Evolutionary conservation across 2,888 invertebrate species (phyloP).

Genomic region (Suillia variegata): DNA sequence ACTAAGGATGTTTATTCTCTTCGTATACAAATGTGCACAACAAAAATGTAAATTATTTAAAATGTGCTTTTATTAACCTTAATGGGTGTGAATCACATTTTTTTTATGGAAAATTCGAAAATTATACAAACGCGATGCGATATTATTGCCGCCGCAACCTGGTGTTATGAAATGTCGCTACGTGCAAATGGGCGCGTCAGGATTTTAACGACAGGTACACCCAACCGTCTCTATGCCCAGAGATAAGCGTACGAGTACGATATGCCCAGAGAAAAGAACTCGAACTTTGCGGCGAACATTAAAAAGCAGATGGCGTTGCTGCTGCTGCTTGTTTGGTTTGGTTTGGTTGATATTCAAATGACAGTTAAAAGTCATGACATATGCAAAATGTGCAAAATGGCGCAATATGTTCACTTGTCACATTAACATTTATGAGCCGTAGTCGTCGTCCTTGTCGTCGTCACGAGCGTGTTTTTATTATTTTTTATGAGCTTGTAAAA

Average conservation of each 20-base stretch:
- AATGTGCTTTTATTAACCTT: slow-evolving; percentile 16
- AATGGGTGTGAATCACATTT: slow-evolving; percentile 32
- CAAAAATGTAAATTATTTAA: slow-evolving; percentile 22
- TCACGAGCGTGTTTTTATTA: slow-evolving; percentile 37
- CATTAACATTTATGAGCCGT: slow-evolving; percentile 43
- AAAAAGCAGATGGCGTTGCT: not conserved
- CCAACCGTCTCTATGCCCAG: not conserved
- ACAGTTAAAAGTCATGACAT: slow-evolving; percentile 26
- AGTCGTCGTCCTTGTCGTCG: too few species aligned
- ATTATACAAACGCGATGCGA: slow-evolving; percentile 33
- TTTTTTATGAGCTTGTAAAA: slow-evolving; percentile 29
- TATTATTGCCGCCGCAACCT: slow-evolving; percentile 16
- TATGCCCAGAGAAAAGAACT: not conserved
- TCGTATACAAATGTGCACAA: too few species aligned
- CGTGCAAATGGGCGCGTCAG: slow-evolving; percentile 27
- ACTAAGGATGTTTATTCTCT: not conserved
- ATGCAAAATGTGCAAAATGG: slow-evolving; percentile 7
- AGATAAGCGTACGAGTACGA: too few species aligned
- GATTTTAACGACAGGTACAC: too few species aligned
- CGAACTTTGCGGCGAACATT: not conserved
- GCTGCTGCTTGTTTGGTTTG: too few species aligned
- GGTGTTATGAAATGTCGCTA: slow-evolving; percentile 28
- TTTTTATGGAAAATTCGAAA: slow-evolving; percentile 34
- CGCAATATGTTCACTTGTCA: slow-evolving; percentile 26
- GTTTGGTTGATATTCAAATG: too few species aligned